Conservation (phyloP, 2,888 invertebrate genomes). For the Parasteatoda lunata region DNA sequence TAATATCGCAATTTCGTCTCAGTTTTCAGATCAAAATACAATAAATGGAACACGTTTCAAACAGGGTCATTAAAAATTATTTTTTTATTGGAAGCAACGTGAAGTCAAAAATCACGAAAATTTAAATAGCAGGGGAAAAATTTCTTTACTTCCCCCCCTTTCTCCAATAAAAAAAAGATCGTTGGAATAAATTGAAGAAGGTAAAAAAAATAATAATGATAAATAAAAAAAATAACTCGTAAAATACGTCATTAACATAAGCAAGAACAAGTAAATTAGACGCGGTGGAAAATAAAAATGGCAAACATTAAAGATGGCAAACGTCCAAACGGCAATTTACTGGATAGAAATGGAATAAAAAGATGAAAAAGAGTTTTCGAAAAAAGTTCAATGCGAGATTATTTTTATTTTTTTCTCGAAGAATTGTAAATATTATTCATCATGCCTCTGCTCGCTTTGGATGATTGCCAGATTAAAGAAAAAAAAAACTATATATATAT, state of each 20-base stretch:
- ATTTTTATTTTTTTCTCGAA: constrained; percentile 24
- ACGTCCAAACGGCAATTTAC: constrained; percentile 57
- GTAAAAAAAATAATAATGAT: background rate
- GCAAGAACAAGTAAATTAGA: constrained; percentile 53
- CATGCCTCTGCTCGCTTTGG: constrained; percentile 2
- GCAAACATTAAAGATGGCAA: constrained; percentile 46
- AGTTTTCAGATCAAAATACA: constrained; percentile 13
- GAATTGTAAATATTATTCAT: constrained; percentile 12
- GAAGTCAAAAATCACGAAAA: constrained; percentile 25
- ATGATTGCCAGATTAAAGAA: background rate
- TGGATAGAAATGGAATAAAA: constrained; percentile 35
- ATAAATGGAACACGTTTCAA: constrained; percentile 29
- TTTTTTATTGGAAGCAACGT: constrained; percentile 14
- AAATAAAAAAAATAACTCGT: constrained; percentile 13
- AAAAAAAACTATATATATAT: background rate
- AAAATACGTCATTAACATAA: constrained; percentile 51
- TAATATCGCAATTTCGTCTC: background rate
- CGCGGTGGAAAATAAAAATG: constrained; percentile 32
- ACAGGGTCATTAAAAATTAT: constrained; percentile 36
- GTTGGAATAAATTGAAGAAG: background rate
- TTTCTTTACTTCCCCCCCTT: background rate
- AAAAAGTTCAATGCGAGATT: constrained; percentile 30
- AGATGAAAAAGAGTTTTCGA: background rate
- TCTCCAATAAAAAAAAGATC: constrained; percentile 6
- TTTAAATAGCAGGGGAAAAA: constrained; percentile 25